These are phyloP conservation scores for Antennarius maculatus DNA, from an alignment of 2,797 vertebrate species.

Conservation along the genomic window DNA sequence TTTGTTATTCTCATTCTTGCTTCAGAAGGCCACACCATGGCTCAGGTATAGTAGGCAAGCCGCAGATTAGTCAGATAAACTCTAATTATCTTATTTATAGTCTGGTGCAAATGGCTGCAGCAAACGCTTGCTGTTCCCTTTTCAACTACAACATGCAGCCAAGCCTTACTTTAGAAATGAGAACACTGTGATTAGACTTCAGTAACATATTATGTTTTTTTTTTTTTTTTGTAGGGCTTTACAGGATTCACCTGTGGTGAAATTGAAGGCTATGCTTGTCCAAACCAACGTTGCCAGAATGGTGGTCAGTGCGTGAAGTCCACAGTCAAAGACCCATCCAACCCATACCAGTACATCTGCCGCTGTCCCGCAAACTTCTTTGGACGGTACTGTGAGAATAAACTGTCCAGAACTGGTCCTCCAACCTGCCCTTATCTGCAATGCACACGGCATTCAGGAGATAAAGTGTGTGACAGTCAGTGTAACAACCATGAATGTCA, in stretches of 20 bases:
- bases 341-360: constrained; percentile 81
- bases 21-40: constrained; percentile 73
- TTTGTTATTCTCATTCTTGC: constrained; percentile 74
- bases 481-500: constrained; percentile 90
- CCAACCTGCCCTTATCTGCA: constrained; percentile 72
- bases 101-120: background rate
- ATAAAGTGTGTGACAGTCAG: constrained; percentile 86
- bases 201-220: background rate
- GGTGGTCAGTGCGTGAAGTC: constrained; percentile 82
- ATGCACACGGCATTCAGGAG: constrained; percentile 78
- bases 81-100: constrained; percentile 3
- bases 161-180: background rate
- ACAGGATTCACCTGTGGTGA: constrained; percentile 87
- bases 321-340: constrained; percentile 67
- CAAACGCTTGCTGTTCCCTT: background rate
- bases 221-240: constrained; percentile 81
- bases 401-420: rapidly evolving
- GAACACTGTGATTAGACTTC: background rate
- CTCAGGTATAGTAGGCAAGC: constrained; percentile 76
- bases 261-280: constrained; percentile 84
- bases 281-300: constrained; percentile 85
- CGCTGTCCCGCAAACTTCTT: constrained; percentile 78
- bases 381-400: constrained; percentile 83
- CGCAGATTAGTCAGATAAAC: constrained; percentile 28
- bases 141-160: background rate